A percentile compares a stretch with the other conserved stretches of the same genome.
These are phyloP conservation scores for Hermodice carunculata DNA, from an alignment of 2,888 invertebrate genomes.

Conservation along the genomic window DNA sequence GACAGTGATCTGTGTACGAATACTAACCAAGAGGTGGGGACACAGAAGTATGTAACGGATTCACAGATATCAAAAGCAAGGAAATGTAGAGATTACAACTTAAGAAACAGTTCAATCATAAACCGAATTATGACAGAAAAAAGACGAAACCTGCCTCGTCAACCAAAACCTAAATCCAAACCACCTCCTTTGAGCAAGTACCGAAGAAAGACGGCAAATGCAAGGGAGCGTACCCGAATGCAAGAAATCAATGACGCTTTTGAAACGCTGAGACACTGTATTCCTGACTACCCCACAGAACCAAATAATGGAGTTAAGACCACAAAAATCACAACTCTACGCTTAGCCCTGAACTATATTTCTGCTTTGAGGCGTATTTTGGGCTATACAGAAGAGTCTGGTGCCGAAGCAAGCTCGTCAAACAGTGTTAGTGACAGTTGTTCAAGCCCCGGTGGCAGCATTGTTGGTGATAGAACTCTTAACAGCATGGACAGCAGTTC, in stretches of 20 bases:
- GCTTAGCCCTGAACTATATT: conserved; percentile 90
- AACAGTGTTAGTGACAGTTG: too few relatives aligned
- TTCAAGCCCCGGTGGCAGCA: too few relatives aligned
- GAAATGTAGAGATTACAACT: conserved; percentile 77
- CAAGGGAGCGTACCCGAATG: conserved; percentile 88
- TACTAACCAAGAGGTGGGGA: too few relatives aligned
- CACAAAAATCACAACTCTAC: conserved; percentile 89
- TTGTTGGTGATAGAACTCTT: too few relatives aligned
- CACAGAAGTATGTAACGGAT: too few relatives aligned
- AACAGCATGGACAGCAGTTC: too few relatives aligned
- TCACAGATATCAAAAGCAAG: too few relatives aligned
- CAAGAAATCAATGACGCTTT: conserved; percentile 91
- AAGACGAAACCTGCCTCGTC: conserved; percentile 62
- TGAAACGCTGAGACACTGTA: conserved; percentile 82
- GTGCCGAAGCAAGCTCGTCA: too few relatives aligned
- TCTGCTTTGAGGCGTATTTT: conserved; percentile 74
- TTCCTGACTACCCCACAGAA: conserved; percentile 67
- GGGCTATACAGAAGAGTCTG: conserved; percentile 44
- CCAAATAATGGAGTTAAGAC: conserved; percentile 73
- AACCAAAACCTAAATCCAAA: conserved; percentile 71
- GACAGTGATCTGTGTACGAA: too few relatives aligned
- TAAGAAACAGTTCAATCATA: conserved; percentile 77
- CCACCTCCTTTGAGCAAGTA: conserved; percentile 85
- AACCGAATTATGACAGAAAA: conserved; percentile 72
- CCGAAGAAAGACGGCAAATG: conserved; percentile 90